Base-by-base conservation (phyloP, 2,113 vertebrate species). In the Clarias batrachus region DNA sequence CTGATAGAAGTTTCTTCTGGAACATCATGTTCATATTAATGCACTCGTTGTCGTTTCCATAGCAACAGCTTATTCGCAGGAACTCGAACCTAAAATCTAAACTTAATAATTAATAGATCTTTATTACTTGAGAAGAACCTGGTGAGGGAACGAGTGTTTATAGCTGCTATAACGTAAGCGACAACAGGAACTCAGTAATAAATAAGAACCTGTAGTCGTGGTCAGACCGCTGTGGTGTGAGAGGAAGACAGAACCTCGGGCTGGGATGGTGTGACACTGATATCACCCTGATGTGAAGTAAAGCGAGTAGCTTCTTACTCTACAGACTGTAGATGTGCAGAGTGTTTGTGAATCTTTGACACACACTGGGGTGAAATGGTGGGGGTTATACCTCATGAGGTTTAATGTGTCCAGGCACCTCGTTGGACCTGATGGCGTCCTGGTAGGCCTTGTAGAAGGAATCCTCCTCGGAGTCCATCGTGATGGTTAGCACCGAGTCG, bases 401-500 rank as follows among this genome's bases (percentile, higher is more conserved):
- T 41, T 86, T 87, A 54, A 92, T 23, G 2, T 91, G 92, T 41
- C 73, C 78, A 0, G 92, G 91, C 84, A 96, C 85, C 88, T 95
- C 94, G 1, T 92, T 91, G 0, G 78, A 92, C 7, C 91, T 91
- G 87, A 95, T 77, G 0, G 93, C 93, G 2, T 94, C 92, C 23
- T 90, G 88, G 87, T 94, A 95, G 85, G 94, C 94, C 56, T 95
- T 92, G 3, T 93, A 92, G 87, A 96, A 96, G 0, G 93, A 94
- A 79, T 76, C 54, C 25, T 73, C 52, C 0, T 90, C 91, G 0
- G 95, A 96, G 71, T 95, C 92, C 16, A 95, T 88, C 11, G 95
- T 96, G 88, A 96, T 79, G 19, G 95, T 96, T 37, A 96, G 89
- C 82, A 96, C 93, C 0, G 94, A 92, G 16, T 96, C 94, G n/a